These are phyloP conservation scores for Metaphire vulgaris DNA, from an alignment of 1,140 invertebrate genomes.

Conservation along the genomic window DNA sequence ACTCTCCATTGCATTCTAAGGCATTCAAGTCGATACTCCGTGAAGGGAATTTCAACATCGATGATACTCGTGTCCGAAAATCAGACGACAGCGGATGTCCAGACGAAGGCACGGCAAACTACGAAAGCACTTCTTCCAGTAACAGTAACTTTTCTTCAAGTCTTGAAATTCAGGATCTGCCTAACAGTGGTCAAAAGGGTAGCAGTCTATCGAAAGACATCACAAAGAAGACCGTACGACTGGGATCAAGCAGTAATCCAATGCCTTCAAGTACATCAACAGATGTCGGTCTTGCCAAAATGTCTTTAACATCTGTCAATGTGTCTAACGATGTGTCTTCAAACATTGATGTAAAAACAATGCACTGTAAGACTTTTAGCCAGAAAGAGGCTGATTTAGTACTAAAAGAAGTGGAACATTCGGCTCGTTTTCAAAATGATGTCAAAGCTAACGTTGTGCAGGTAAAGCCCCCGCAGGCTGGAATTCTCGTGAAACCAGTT, in stretches of 20 bases:
- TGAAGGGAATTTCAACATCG: conserved; percentile 43
- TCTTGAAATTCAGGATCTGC: background rate
- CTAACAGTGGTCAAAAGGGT: background rate
- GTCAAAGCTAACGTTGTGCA: background rate
- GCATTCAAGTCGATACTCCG: background rate
- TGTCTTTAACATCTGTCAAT: no score
- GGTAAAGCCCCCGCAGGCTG: background rate
- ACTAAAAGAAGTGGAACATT: background rate
- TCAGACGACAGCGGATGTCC: conserved; percentile 24
- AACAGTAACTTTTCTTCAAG: conserved; percentile 19
- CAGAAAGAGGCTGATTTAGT: background rate
- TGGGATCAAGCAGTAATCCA: no score
- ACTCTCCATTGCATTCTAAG: background rate
- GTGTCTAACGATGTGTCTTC: no score
- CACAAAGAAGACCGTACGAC: background rate
- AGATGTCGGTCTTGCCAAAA: no score
- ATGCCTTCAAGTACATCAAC: no score
- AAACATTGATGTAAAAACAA: no score
- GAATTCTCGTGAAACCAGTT: no score
- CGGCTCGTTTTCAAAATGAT: background rate
- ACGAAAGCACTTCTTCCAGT: conserved; percentile 22
- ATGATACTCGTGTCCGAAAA: conserved; percentile 35
- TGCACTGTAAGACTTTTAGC: no score
- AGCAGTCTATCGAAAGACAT: background rate
- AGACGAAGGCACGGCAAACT: conserved; percentile 5